These are phyloP conservation scores for Xiphophorus hellerii DNA, from an alignment of 2,113 vertebrate species.

Conservation along the genomic window DNA sequence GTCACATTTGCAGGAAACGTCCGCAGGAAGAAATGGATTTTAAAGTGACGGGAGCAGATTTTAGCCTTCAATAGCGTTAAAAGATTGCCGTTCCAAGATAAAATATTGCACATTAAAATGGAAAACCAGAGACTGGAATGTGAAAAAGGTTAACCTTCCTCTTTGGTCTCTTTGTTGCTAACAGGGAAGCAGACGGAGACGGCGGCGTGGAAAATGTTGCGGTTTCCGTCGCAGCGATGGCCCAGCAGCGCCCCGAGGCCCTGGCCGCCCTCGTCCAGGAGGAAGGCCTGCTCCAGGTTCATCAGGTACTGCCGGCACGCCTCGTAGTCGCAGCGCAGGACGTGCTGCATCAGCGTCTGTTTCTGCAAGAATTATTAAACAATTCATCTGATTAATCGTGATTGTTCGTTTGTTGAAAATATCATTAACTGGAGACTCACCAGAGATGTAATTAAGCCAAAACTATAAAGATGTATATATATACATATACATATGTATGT, in stretches of 20 bases:
- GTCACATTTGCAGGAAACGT: constrained; percentile 7
- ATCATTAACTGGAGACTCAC: no score
- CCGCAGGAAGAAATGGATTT: not conserved
- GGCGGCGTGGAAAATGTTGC: constrained; percentile 95
- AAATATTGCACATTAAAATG: not conserved
- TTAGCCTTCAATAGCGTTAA: not conserved
- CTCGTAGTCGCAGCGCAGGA: constrained; percentile 96
- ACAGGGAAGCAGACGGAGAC: constrained; percentile 98
- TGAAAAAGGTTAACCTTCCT: constrained; percentile 86
- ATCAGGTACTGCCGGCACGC: constrained; percentile 95
- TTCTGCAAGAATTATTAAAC: constrained; percentile 81
- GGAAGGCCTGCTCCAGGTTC: constrained; percentile 94
- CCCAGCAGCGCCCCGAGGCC: constrained; percentile 89
- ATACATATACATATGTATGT: no score
- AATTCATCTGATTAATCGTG: no score
- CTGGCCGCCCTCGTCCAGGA: constrained; percentile 93
- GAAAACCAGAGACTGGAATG: not conserved
- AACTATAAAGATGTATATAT: no score
- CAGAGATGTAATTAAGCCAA: no score
- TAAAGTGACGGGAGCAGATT: not conserved
- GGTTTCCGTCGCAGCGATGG: constrained; percentile 96
- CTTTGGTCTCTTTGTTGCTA: constrained; percentile 99
- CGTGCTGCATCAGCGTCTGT: constrained; percentile 98
- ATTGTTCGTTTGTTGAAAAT: no score
- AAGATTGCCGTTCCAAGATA: not conserved